Base-by-base conservation (phyloP, 2,888 invertebrate species). In the Phyllotreta striolata region DNA sequence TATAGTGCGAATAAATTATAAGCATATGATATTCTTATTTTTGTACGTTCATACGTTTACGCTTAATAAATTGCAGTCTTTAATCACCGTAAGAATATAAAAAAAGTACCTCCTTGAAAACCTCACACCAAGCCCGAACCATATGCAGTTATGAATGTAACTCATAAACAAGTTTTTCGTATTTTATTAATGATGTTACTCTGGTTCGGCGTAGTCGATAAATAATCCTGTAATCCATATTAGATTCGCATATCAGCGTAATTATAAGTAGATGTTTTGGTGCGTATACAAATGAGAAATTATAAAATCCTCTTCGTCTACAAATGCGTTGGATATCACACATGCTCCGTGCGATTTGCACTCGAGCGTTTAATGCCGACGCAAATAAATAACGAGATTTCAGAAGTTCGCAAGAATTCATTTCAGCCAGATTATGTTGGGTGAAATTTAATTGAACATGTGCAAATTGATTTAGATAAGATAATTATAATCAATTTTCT, bases 311-410 rank as follows among this genome's bases (percentile, higher is more conserved):
- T 56, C 68, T 65, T 66, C 66, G 68, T 70, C 62, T 60, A 55
- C 37, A 58, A 68, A 66, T 58, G 68, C 24, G 64, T 43, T 51
- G 61, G 54, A 65, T 60, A 68, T 66, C 61, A 62, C 63, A 66
- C 62, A 64, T 66, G 60, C 62, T 55, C 52, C 49, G 66, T 67
- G 66, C 66, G 67, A 67, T 70, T 67, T 63, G 66, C 69, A 62
- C 58, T 72, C 67, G 73, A 73, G 72, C 75, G 71, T 76, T 77
- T 74, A 73, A 76, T 75, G 71, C 73, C 75, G 76, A 76, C 77
- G 74, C 76, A 72, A 77, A 79, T 78, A 79, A 79, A 79, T 79
- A 79, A 79, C 77, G 72, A 77, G 76, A 76, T 1, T 38, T 12
- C 39, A 24, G 24, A 4, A 24, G 24, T 24, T 24, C 24, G 24